Evolutionary conservation across 1,140 invertebrate species (phyloP).

Genomic region (Panagrolaimus sp.): DNA sequence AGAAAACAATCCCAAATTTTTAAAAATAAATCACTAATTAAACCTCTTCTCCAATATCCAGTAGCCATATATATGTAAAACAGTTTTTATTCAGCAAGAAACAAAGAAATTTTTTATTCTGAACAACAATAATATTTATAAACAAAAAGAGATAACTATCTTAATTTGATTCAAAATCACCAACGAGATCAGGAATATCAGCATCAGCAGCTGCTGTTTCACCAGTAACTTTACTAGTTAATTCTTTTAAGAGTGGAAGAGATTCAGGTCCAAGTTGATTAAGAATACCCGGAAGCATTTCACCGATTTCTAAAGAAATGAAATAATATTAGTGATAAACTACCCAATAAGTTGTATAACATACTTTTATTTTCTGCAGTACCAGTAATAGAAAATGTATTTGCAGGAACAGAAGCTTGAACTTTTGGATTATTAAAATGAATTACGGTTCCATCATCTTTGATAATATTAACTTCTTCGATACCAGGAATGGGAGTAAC

Average conservation of each 20-base stretch:
- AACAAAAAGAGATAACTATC: too few species aligned
- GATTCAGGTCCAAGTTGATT: slow-evolving; percentile 90
- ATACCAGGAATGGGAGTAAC: slow-evolving; percentile 96
- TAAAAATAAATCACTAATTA: too few species aligned
- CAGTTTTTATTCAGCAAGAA: too few species aligned
- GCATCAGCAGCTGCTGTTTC: slow-evolving; percentile 69
- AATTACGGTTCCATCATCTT: slow-evolving; percentile 97
- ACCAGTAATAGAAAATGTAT: slow-evolving; percentile 96
- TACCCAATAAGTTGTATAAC: slow-evolving; percentile 25
- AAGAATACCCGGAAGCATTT: slow-evolving; percentile 89
- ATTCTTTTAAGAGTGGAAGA: slow-evolving; percentile 83
- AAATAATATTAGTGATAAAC: background rate
- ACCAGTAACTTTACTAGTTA: slow-evolving; percentile 71
- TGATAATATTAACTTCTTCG: slow-evolving; percentile 98
- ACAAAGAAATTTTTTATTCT: too few species aligned
- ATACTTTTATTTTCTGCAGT: slow-evolving; percentile 89
- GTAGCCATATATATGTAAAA: too few species aligned
- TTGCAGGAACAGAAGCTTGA: slow-evolving; percentile 92
- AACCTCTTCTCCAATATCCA: too few species aligned
- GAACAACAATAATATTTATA: too few species aligned
- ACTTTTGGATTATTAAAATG: slow-evolving; percentile 99
- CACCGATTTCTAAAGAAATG: slow-evolving; percentile 71
- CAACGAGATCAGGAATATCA: slow-evolving; percentile 65
- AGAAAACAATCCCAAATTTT: too few species aligned
- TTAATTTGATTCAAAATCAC: slow-evolving; percentile 28